Evolutionary conservation across 2,797 vertebrate species (phyloP), one percentile per base, ranked within the genome.

Genomic region (Acanthurus lineatus): DNA sequence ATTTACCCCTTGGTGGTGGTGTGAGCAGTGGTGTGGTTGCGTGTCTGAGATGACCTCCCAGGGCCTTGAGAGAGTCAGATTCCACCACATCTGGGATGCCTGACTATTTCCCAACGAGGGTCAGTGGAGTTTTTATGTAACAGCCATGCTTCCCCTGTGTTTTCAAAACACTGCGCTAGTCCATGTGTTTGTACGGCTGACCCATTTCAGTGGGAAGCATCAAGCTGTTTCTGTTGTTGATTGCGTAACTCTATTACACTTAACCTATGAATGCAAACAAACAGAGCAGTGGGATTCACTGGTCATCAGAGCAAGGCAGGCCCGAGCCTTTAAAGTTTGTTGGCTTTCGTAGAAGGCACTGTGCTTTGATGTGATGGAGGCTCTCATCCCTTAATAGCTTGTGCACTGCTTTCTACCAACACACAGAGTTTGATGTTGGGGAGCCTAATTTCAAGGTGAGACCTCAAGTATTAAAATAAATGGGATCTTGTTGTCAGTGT

Each of bases 121-220:
- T 86, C 84, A 85, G 83, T 81, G 81, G 82, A 86, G 80, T 88
- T 91, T 89, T 89, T 90, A 89, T 71, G 78, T 88, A 93, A 91
- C 77, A 67, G 68, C 84, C 82, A 91, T 16, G 85, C 84, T 89
- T 91, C 77, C 81, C 42, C 76, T 20, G 62, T 91, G 89, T 92
- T 94, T 91, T 93, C 81, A 94, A 93, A 91, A 90, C 82, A 93
- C 86, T 42, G 49, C 2, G 58, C 66, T 35, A 15, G 60, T 79
- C 73, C 77, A 25, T 64, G 87, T 88, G 79, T 88, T 86, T 83
- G 81, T 76, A 69, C 1, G 70, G 69, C 63, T 88, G 83, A 87
- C 85, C 88, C 79, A 85, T 69, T 93, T 89, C 84, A 80, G 85
- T 84, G 91, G 88, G 89, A 92, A 91, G 81, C 84, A 35, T 84